Base-by-base conservation (phyloP, 2,797 vertebrate genomes). In the Pogoniulus pusillus region DNA sequence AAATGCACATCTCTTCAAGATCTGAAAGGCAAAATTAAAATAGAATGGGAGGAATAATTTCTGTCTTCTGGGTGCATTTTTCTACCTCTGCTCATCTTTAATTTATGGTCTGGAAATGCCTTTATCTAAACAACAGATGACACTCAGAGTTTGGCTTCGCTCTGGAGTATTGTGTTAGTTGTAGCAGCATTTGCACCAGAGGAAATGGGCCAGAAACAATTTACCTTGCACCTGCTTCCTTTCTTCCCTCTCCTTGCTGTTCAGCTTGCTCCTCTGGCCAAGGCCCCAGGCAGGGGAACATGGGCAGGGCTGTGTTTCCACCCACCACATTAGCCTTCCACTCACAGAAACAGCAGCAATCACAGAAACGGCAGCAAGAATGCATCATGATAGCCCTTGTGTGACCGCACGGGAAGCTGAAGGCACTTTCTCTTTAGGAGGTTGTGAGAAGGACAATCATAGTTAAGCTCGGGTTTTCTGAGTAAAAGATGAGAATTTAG, bases 41-140 rank as follows among this genome's bases (percentile, higher is more conserved):
- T n/a, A 80, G 34, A 85, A 45, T 6, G 60, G 54, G 27, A 43
- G 7, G 22, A 9, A 53, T 37, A 59, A 66, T 45, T 78, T 57
- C 2, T 49, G 26, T 35, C 2, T 63, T 75, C 72, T 85, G 27
- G 22, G 62, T 83, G 23, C 8, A 16, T 68, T 94, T 93, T 69
- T 71, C 45, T 76, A 55, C 20, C 23, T 92, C 79, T 83, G 30
- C 6, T 88, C 6, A 6, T 76, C 54, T 83, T 74, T 76, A 51
- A 73, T 87, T 94, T 85, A 82, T 89, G 49, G 80, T 37, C 41
- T 49, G 74, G 35, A 55, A 82, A 29, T 32, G 10, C 1, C 63
- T 87, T 85, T 86, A 69, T 89, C 49, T 73, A 64, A 89, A 85
- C 27, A 82, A 53, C 35, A 89, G 45, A 41, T 43, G 26, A 73